Conservation (phyloP, 1,140 invertebrate genomes). For the Nilaparvata lugens region DNA sequence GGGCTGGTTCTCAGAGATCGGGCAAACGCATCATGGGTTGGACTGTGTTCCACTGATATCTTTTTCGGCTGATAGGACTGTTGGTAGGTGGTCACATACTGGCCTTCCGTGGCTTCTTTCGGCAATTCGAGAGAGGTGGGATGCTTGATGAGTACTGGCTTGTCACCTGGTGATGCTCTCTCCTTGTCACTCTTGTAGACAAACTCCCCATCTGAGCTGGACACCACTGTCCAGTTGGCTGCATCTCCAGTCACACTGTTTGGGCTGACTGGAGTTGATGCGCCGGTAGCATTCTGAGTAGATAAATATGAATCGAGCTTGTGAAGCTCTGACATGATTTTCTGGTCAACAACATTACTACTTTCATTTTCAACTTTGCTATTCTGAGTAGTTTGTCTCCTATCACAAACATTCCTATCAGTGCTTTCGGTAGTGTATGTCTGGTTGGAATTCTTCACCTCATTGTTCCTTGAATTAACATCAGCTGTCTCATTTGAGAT, state of each 20-base stretch:
- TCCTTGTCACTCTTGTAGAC: constrained; percentile 13
- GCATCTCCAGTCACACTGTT: constrained; percentile 18
- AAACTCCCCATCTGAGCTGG: constrained; percentile 20
- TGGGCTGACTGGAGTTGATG: constrained; percentile 23
- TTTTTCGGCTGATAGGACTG: constrained; percentile 44
- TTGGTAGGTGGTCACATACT: constrained; percentile 50
- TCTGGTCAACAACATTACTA: constrained; percentile 24
- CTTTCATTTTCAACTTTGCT: not conserved
- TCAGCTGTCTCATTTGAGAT: not conserved
- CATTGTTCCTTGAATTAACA: not conserved
- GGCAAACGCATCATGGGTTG: constrained; percentile 59
- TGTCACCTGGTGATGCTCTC: not conserved
- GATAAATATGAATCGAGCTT: constrained; percentile 29
- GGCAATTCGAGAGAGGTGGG: constrained; percentile 17
- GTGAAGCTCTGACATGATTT: constrained; percentile 30
- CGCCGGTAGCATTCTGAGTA: constrained; percentile 19
- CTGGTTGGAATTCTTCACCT: not conserved
- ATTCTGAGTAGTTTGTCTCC: not conserved
- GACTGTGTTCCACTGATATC: constrained; percentile 51
- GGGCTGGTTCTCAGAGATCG: constrained; percentile 50
- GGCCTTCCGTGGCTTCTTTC: constrained; percentile 32
- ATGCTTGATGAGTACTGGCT: constrained; percentile 17
- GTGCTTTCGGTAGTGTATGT: not conserved
- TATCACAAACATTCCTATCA: not conserved
- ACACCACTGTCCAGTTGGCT: constrained; percentile 24